phyloP scores from a whole-genome alignment of 2,113 vertebrate genomes.

The Rhinoderma darwinii region DNA sequence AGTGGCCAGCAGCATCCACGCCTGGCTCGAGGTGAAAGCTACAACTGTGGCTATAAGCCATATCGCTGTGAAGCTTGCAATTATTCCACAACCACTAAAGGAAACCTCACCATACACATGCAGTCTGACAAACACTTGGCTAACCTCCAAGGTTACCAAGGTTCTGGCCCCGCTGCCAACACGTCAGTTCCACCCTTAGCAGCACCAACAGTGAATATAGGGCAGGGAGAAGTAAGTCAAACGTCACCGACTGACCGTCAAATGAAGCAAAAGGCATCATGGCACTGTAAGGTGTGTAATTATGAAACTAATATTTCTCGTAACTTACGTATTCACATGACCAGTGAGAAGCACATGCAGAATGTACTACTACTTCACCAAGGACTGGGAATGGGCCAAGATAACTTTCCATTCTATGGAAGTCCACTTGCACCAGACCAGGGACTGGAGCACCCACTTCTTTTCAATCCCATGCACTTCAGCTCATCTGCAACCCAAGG shows the following conservation, averaged over 20 bases:
- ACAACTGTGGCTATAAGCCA: slow-evolving; percentile 75
- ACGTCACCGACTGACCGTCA: slow-evolving; percentile 66
- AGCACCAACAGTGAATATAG: slow-evolving; percentile 24
- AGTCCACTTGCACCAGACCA: slow-evolving; percentile 61
- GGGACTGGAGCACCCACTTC: slow-evolving; percentile 63
- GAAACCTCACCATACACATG: slow-evolving; percentile 77
- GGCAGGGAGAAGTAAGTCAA: neutral
- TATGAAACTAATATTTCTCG: slow-evolving; percentile 75
- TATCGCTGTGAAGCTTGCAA: slow-evolving; percentile 75
- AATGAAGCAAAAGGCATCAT: slow-evolving; percentile 70
- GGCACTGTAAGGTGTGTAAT: slow-evolving; percentile 75
- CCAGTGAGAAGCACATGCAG: slow-evolving; percentile 75
- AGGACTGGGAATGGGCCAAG: slow-evolving; percentile 67
- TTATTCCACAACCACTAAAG: slow-evolving; percentile 76
- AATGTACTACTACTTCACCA: slow-evolving; percentile 73
- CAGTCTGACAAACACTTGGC: slow-evolving; percentile 75
- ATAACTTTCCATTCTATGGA: slow-evolving; percentile 59
- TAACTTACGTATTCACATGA: slow-evolving; percentile 76
- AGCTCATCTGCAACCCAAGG: slow-evolving; percentile 41
- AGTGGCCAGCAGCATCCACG: slow-evolving; percentile 69
- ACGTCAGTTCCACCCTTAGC: slow-evolving; percentile 58
- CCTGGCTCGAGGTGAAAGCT: slow-evolving; percentile 71
- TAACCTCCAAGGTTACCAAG: slow-evolving; percentile 72
- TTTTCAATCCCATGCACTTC: slow-evolving; percentile 55
- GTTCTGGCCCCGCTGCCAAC: slow-evolving; percentile 60